Evolutionary conservation across 2,113 vertebrate genomes (phyloP).

Genomic region (Microtus richardsoni): DNA sequence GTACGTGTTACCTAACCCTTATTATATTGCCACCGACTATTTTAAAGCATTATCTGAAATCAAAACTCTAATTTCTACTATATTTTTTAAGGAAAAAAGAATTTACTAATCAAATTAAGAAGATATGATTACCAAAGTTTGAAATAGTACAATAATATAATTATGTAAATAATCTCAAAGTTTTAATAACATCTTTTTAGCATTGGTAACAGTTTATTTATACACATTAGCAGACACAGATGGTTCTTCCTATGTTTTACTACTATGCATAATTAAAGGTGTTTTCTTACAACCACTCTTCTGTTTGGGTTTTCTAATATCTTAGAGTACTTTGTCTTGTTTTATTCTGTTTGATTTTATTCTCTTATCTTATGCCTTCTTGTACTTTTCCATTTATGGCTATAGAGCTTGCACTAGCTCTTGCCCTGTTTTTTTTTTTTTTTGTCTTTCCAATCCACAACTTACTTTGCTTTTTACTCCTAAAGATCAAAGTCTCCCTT

Average conservation of each 20-base stretch:
- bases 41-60: constrained; percentile 5
- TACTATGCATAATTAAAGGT: constrained; percentile 30
- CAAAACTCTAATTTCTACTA: constrained; percentile 1
- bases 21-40: not conserved
- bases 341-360: constrained; percentile 38
- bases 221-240: not conserved
- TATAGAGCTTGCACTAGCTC: not conserved
- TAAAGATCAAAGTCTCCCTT: not conserved
- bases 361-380: constrained; percentile 36
- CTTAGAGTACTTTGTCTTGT: constrained; percentile 6
- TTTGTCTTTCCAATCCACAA: not conserved
- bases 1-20: not conserved
- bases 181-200: constrained; percentile 48
- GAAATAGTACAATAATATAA: not conserved
- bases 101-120: constrained; percentile 38
- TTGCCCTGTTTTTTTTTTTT: not conserved
- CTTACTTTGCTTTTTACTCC: not conserved
- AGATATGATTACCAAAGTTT: not conserved
- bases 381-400: not conserved
- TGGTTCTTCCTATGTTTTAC: not conserved
- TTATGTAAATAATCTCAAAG: constrained; percentile 2
- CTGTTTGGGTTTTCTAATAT: constrained; percentile 24
- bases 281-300: constrained; percentile 43
- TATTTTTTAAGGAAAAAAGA: constrained; percentile 3
- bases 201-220: not conserved